Base-by-base conservation (phyloP, 2,797 vertebrate species). In the Taenioides sp. region DNA sequence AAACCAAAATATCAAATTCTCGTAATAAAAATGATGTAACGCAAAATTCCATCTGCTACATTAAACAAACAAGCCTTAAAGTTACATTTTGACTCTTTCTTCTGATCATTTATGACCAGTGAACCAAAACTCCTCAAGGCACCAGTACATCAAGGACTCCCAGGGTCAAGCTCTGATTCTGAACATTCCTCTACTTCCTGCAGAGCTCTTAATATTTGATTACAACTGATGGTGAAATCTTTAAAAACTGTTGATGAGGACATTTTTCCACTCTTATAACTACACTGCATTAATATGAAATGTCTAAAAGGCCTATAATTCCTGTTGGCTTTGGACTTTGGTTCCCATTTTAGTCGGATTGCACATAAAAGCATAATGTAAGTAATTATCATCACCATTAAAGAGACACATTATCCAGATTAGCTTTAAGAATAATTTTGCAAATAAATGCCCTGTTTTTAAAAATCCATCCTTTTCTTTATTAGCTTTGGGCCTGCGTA, bases 191-290 rank as follows among this genome's bases (percentile, higher is more conserved):
- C 43, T 67, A 12, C 18, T 74, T 67, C 72, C 70, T 63, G 12
- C 14, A 37, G 71, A 49, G 49, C 59, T 40, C 37, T 87, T 76
- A 82, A 87, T 87, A 87, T 82, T 84, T 88, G 64, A 90, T 83
- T 78, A 66, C 63, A 85, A 71, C 67, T 78, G 73, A 85, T 86
- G 81, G 75, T 84, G 84, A 81, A 84, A 85, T 79, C 80, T 70
- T n/a, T 52, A 61, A 80, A 87, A 86, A 84, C 50, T 75, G 80
- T 74, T 55, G 72, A 85, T 58, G 65, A 81, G 54, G 69, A 73
- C 67, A 63, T 84, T 71, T 58, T 67, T 63, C 69, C 58, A 65
- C 65, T 74, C 23, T 54, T 22, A 70, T 77, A 75, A 70, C 72
- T 58, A 54, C 74, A 23, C 25, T 1, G 28, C 73, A 79, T 85